Base-by-base conservation (phyloP, 2,113 vertebrate genomes). In the Podarcis muralis region DNA sequence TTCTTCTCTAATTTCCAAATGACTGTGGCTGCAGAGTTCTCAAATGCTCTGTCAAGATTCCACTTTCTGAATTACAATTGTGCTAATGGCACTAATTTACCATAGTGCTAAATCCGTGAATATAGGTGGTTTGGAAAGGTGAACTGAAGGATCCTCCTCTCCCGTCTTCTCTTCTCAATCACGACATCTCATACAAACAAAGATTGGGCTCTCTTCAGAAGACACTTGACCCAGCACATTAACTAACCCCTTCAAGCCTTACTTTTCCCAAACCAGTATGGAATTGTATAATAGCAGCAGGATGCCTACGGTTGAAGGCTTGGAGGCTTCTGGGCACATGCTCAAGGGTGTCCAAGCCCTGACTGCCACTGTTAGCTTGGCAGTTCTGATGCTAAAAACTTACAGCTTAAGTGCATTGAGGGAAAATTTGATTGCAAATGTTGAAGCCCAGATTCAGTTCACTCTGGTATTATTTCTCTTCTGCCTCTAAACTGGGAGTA, bases 1-100 rank as follows among this genome's bases (percentile, higher is more conserved):
- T 30, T 83, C 72, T 87, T 94, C 92, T 53, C 80, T 78, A 76
- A 0, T 90, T 92, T 92, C 89, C 88, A 90, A 91, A 72, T 87
- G 65, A 81, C 90, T 85, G 37, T 90, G 83, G 40, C 87, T 90
- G 92, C 86, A 82, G 92, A 84, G 80, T 43, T 92, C 89, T 90
- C 84, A 30, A 81, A 80, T 81, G 16, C 87, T 79, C 87, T 86
- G 81, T 57, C 90, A 80, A 87, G 88, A 86, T 69, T 85, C 85
- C 0, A 1, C 4, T 59, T 27, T 4, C 27, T 59, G 27, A 53
- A 53, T 18, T 57, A 79, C 32, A 81, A 16, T 62, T 18, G 8
- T 81, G 18, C 30, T 62, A 22, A 81, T 62, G n/a, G n/a, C 3
- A 22, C 25, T 59, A 81, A 80, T 59, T 57, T 59, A 22, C 40